Evolutionary conservation across 2,113 vertebrate genomes (phyloP).

Genomic region (Corythoichthys haematopterus): DNA sequence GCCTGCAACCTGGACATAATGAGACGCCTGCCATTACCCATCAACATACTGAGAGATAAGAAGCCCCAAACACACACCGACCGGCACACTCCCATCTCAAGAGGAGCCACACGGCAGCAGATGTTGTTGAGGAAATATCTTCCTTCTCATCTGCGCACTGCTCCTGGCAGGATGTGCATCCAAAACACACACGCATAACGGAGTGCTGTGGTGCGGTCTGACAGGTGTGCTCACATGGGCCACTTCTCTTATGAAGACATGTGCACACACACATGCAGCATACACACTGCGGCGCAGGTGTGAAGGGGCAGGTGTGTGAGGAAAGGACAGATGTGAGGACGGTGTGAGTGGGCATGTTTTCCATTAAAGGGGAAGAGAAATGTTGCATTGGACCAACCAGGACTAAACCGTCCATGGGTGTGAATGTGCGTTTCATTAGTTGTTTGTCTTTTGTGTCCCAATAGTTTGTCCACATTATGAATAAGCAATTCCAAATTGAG

Average conservation of each 20-base stretch:
- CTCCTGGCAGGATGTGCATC: constrained; percentile 47
- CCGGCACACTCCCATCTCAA: constrained; percentile 38
- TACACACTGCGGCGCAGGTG: constrained; percentile 48
- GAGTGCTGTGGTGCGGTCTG: constrained; percentile 51
- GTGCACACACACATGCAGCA: constrained; percentile 9
- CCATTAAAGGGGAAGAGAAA: constrained; percentile 54
- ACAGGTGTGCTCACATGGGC: constrained; percentile 58
- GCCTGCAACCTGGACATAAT: constrained; percentile 72
- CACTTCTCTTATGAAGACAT: constrained; percentile 41
- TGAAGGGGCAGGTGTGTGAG: constrained; percentile 64
- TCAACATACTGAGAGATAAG: constrained; percentile 66
- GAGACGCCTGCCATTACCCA: constrained; percentile 70
- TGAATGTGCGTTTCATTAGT: background rate
- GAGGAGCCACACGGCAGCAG: constrained; percentile 62
- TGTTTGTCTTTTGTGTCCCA: background rate
- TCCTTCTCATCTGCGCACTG: constrained; percentile 55
- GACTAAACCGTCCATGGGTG: background rate
- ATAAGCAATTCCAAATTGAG: constrained; percentile 47
- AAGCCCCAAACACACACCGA: constrained; percentile 34
- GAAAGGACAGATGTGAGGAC: constrained; percentile 64
- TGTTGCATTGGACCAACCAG: background rate
- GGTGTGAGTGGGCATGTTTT: constrained; percentile 69
- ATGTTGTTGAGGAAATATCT: constrained; percentile 67
- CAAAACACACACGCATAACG: constrained; percentile 25
- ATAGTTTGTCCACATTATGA: constrained; percentile 21